phyloP scores from a whole-genome alignment of 2,888 invertebrate species.

The Aethes cnicana region DNA sequence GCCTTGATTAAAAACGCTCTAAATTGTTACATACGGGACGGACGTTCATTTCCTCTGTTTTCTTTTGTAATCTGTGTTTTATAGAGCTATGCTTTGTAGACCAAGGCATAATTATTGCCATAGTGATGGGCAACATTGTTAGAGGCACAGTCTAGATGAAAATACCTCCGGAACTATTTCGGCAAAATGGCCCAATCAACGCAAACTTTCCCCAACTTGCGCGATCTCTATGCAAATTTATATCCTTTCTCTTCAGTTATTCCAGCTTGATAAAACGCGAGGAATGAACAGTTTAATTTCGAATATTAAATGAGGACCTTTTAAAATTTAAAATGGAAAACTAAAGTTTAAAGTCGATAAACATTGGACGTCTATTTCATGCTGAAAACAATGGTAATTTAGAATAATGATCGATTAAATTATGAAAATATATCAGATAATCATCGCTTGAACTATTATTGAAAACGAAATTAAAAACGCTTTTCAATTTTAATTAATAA shows the following conservation, averaged over 20 bases:
- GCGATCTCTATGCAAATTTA: constrained; percentile 59
- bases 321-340: background rate
- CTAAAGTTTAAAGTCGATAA: constrained; percentile 42
- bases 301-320: constrained; percentile 14
- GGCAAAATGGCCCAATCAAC: constrained; percentile 46
- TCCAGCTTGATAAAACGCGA: constrained; percentile 40
- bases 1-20: constrained; percentile 59
- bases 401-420: too few relatives aligned
- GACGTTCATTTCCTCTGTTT: constrained; percentile 47
- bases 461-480: too few relatives aligned
- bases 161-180: constrained; percentile 58
- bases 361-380: too few relatives aligned
- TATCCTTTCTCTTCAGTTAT: constrained; percentile 39
- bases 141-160: constrained; percentile 47
- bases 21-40: constrained; percentile 46
- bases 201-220: constrained; percentile 51
- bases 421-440: too few relatives aligned
- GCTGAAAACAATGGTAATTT: too few relatives aligned
- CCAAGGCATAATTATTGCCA: constrained; percentile 1
- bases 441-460: too few relatives aligned
- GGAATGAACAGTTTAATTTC: constrained; percentile 32
- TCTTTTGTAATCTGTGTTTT: constrained; percentile 39
- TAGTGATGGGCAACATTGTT: constrained; percentile 45
- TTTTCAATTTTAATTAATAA: too few relatives aligned
- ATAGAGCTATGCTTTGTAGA: background rate